Evolutionary conservation across 2,113 vertebrate species (phyloP).

Genomic region (Microtus richardsoni): DNA sequence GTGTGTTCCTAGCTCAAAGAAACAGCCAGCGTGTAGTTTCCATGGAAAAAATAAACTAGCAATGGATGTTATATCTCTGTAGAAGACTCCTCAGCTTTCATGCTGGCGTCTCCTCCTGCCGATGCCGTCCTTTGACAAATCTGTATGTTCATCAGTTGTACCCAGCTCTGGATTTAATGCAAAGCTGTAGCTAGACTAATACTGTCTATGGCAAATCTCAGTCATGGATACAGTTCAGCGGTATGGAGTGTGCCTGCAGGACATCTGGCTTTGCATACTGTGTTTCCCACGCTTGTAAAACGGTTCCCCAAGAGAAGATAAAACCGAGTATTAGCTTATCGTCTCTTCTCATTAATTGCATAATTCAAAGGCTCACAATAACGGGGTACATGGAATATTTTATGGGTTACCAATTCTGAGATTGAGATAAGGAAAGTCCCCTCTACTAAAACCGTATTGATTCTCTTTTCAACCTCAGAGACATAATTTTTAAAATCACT

Average conservation of each 20-base stretch:
- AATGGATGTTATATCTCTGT: slow-evolving; percentile 68
- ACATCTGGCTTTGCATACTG: neutral
- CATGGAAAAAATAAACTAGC: slow-evolving; percentile 77
- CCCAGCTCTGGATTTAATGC: neutral
- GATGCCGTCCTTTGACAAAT: neutral
- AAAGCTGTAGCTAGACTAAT: neutral
- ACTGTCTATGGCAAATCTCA: neutral
- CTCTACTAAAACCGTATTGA: neutral
- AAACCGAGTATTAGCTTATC: neutral
- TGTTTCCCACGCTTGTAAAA: neutral
- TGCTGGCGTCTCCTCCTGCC: neutral
- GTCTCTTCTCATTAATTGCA: neutral
- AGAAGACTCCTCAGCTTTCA: neutral
- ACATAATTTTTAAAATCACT: neutral
- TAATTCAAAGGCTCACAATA: neutral
- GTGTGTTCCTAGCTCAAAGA: slow-evolving; percentile 79
- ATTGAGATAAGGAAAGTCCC: neutral
- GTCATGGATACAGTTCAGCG: slow-evolving; percentile 31
- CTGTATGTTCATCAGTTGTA: neutral
- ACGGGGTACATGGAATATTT: neutral
- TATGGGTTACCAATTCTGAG: neutral
- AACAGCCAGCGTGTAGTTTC: slow-evolving; percentile 77
- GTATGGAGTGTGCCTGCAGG: neutral
- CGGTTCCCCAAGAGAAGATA: neutral
- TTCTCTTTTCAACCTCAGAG: slow-evolving; percentile 33